phyloP scores from a whole-genome alignment of 2,113 vertebrate genomes.

The Emydura subglobosa region DNA sequence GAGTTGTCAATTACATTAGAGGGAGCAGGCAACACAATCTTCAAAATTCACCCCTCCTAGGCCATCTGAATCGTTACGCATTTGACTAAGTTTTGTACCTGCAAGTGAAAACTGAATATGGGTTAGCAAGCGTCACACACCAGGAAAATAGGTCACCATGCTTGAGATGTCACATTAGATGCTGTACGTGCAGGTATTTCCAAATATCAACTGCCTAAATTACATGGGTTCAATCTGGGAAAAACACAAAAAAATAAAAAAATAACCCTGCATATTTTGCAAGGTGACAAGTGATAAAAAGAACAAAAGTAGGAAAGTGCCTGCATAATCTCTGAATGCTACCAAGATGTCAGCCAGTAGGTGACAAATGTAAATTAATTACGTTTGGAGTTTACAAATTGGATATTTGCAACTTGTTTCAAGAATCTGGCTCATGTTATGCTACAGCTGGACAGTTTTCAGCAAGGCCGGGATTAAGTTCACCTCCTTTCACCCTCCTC shows the following conservation, averaged over 20 bases:
- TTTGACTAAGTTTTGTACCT: background rate
- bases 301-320: background rate
- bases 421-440: background rate
- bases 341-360: background rate
- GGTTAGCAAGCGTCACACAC: background rate
- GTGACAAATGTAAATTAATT: background rate
- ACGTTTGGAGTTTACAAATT: background rate
- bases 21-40: background rate
- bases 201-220: conserved; percentile 5
- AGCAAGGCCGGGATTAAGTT: background rate
- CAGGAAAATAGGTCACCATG: conserved; percentile 45
- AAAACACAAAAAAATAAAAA: background rate
- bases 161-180: background rate
- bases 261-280: background rate
- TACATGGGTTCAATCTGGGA: background rate
- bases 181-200: conserved; percentile 21
- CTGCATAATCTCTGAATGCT: background rate
- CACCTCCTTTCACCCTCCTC: conserved; percentile 23
- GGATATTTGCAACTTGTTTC: background rate
- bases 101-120: background rate
- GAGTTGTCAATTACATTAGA: background rate
- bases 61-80: background rate
- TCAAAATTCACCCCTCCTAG: background rate
- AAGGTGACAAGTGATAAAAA: background rate
- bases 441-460: background rate